phyloP scores from a whole-genome alignment of 2,888 invertebrate genomes.

The Parthenolecanium corni region DNA sequence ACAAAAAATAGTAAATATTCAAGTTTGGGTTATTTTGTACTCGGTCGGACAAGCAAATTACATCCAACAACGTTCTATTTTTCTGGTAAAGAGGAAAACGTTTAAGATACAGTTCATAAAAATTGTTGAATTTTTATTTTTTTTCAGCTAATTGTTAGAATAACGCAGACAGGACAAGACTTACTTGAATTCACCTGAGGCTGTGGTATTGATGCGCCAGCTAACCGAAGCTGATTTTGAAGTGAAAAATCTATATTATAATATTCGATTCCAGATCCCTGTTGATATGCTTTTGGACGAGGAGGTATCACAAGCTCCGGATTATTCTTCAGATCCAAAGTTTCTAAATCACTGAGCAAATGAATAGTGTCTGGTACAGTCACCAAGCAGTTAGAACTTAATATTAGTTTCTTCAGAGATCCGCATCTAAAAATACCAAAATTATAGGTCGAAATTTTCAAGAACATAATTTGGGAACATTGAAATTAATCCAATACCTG shows the following conservation, averaged over 20 bases:
- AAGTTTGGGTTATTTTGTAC: no score
- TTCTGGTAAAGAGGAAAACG: no score
- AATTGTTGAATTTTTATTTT: no score
- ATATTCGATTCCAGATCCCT: conserved; percentile 67
- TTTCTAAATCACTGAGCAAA: conserved; percentile 75
- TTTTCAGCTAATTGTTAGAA: no score
- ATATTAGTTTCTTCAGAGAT: conserved; percentile 77
- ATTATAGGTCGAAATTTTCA: background rate
- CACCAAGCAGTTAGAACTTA: conserved; percentile 86
- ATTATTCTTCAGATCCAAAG: conserved; percentile 83
- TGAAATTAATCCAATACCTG: conserved; percentile 45
- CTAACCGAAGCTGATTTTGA: conserved; percentile 82
- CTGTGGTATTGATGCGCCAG: conserved; percentile 74
- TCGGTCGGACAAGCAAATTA: no score
- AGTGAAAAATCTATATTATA: conserved; percentile 99
- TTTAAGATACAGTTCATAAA: no score
- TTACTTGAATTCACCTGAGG: conserved; percentile 57
- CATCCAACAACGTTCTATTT: no score
- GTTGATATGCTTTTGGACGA: conserved; percentile 73
- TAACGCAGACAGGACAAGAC: no score
- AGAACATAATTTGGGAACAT: background rate
- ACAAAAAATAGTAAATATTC: no score
- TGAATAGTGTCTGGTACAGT: conserved; percentile 97
- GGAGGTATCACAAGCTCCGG: conserved; percentile 94
- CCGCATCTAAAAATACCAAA: conserved; percentile 57